phyloP scores from a whole-genome alignment of 2,797 vertebrate genomes.

The Rhinoraja longicauda region DNA sequence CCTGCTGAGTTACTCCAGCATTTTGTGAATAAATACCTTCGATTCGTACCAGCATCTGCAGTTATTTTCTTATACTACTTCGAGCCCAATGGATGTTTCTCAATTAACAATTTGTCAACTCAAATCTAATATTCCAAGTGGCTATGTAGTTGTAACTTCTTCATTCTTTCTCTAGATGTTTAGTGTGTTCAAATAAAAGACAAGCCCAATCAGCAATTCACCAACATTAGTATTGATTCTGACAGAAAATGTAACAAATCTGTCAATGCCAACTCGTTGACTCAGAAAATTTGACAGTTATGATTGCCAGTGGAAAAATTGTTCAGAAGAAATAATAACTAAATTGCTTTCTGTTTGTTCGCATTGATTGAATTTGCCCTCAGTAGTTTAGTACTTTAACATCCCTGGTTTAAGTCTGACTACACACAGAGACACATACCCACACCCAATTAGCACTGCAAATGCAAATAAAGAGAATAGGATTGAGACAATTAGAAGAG shows the following conservation, averaged over 20 bases:
- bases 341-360: neutral
- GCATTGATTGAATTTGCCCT: neutral
- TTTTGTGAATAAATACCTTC: no score
- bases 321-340: slow-evolving; percentile 24
- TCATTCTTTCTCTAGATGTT: neutral
- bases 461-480: neutral
- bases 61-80: no score
- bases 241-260: slow-evolving; percentile 21
- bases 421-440: neutral
- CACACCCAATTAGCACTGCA: no score
- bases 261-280: neutral
- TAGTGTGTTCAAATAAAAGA: neutral
- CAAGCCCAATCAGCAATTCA: slow-evolving; percentile 4
- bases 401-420: neutral
- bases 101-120: slow-evolving; percentile 27
- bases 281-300: neutral
- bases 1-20: no score
- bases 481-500: no score
- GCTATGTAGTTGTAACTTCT: neutral
- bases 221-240: slow-evolving; percentile 26
- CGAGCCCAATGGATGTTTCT: neutral
- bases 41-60: no score
- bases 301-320: slow-evolving; percentile 18
- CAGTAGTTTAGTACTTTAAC: neutral
- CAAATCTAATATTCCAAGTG: neutral